phyloP scores from a whole-genome alignment of 2,888 invertebrate species.

The Leucophora obtusa region DNA sequence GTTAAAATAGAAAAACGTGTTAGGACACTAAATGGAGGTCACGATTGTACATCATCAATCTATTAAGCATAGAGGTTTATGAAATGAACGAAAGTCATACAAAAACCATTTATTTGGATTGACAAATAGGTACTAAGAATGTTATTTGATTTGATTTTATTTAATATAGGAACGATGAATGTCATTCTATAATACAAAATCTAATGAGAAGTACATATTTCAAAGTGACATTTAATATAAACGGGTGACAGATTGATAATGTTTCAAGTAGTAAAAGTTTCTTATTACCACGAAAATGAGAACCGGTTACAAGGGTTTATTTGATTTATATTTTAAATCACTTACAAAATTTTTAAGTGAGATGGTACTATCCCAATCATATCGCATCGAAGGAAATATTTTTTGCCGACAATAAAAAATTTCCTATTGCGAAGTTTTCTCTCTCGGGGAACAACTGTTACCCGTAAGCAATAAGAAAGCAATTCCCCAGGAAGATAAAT shows the following conservation, averaged over 20 bases:
- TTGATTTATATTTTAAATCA: no score
- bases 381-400: no score
- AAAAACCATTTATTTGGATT: conserved; percentile 58
- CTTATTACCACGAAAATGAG: no score
- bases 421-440: no score
- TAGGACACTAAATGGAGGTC: conserved; percentile 58
- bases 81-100: conserved; percentile 42
- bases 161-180: not conserved
- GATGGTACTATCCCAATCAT: no score
- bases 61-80: conserved; percentile 46
- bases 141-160: conserved; percentile 57
- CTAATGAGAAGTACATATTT: no score
- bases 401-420: no score
- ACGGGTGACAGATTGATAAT: not conserved
- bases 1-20: conserved; percentile 55
- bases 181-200: not conserved
- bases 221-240: not conserved
- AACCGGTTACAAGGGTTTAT: no score
- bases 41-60: conserved; percentile 62
- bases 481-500: no score
- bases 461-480: no score
- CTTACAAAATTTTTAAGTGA: no score
- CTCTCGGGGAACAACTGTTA: no score
- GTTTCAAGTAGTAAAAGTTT: not conserved
- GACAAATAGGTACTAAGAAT: conserved; percentile 55